Conservation (phyloP, 2,797 vertebrate species). For the Cygnus olor region DNA sequence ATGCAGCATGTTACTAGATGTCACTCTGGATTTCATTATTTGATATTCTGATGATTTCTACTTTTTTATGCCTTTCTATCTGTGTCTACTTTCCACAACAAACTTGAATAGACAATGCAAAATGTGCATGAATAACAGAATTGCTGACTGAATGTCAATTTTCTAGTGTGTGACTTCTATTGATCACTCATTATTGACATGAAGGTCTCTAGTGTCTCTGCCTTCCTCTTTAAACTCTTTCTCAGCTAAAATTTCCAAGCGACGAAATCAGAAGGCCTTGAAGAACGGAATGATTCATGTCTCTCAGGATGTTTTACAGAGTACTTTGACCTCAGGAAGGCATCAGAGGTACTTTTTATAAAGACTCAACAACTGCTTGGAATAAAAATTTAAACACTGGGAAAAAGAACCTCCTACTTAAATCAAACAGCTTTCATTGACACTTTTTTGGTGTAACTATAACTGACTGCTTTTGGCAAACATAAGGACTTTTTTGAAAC, state of each 20-base stretch:
- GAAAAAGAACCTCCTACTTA: constrained; percentile 38
- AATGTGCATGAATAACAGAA: constrained; percentile 80
- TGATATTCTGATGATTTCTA: constrained; percentile 67
- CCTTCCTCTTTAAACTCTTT: constrained; percentile 79
- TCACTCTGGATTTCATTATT: constrained; percentile 79
- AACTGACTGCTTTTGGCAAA: constrained; percentile 43
- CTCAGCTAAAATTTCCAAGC: constrained; percentile 81
- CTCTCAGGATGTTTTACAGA: constrained; percentile 80
- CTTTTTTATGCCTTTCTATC: constrained; percentile 65
- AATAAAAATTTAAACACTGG: constrained; percentile 75
- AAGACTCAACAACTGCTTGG: constrained; percentile 72
- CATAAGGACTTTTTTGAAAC: constrained; percentile 32
- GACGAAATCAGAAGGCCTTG: constrained; percentile 73
- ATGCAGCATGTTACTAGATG: constrained; percentile 77
- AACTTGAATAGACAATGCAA: constrained; percentile 72
- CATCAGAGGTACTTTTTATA: constrained; percentile 74
- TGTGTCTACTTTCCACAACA: constrained; percentile 37
- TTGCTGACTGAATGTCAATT: constrained; percentile 83
- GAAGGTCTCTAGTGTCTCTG: constrained; percentile 79
- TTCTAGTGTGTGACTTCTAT: constrained; percentile 81
- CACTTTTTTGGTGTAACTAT: constrained; percentile 49
- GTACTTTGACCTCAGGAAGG: constrained; percentile 79
- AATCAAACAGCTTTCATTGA: constrained; percentile 58
- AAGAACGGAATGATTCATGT: constrained; percentile 75
- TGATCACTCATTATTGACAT: constrained; percentile 86